phyloP scores from a whole-genome alignment of 37 sponge, comb jelly and placozoan species.

The Mnemiopsis leidyi region DNA sequence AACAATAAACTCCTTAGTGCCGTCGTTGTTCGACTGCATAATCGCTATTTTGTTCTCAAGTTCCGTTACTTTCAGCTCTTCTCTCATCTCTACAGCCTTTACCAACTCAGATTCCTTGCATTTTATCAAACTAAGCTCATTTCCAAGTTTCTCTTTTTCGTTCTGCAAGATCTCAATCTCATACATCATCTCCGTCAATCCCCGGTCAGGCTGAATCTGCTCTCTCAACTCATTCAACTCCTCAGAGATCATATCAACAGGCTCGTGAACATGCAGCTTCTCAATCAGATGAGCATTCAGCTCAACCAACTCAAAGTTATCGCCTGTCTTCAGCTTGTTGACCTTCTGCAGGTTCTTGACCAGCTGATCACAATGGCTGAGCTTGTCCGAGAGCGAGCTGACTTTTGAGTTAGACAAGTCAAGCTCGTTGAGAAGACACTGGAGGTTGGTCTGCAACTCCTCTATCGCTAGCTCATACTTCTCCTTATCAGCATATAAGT shows the following conservation, averaged over 20 bases:
- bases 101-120: conserved; percentile 20
- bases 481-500: conserved; percentile 55
- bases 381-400: not conserved
- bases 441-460: conserved; percentile 19
- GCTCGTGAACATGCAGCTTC: conserved; percentile 55
- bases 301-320: conserved; percentile 34
- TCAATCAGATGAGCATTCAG: conserved; percentile 64
- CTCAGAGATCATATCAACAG: conserved; percentile 56
- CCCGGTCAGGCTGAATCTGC: conserved; percentile 50
- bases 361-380: conserved; percentile 33
- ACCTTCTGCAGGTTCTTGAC: conserved; percentile 52
- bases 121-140: conserved; percentile 44
- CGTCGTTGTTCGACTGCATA: conserved; percentile 48
- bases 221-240: conserved; percentile 39
- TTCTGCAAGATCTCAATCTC: conserved; percentile 62
- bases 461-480: conserved; percentile 19
- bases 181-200: conserved; percentile 54
- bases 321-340: conserved; percentile 57
- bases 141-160: conserved; percentile 27
- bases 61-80: conserved; percentile 32
- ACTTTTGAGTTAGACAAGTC: not conserved
- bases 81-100: conserved; percentile 14
- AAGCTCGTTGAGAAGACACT: not conserved
- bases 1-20: conserved; percentile 46
- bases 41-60: conserved; percentile 43